Percentiles rank a stretch among this genome's conserved stretches.
These are phyloP conservation scores for Synergus itoensis DNA, from an alignment of 2,888 invertebrate species.

Conservation along the genomic window DNA sequence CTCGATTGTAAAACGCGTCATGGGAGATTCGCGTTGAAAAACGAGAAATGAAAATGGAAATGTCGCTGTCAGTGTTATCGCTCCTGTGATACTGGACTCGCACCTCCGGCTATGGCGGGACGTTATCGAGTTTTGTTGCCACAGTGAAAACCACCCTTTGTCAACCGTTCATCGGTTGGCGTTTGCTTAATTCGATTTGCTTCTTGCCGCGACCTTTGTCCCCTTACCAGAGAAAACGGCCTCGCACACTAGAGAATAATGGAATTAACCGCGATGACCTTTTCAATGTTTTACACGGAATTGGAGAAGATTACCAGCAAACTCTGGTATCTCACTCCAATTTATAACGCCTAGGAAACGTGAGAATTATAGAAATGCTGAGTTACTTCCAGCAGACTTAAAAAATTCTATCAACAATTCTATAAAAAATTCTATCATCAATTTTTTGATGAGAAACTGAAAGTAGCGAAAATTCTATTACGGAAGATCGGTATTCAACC, in stretches of 20 bases:
- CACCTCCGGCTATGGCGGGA: conserved; percentile 9
- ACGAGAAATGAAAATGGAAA: conserved; percentile 36
- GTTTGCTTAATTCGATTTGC: conserved; percentile 53
- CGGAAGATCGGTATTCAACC: background rate
- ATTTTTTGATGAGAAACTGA: background rate
- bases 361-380: background rate
- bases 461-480: background rate
- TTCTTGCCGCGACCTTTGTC: conserved; percentile 38
- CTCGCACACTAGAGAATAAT: conserved; percentile 6
- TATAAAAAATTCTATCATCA: no score
- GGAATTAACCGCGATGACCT: conserved; percentile 9
- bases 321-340: background rate
- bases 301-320: conserved; percentile 12
- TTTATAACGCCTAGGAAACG: background rate
- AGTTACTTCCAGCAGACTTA: background rate
- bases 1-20: conserved; percentile 20
- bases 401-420: background rate
- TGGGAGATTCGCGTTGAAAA: conserved; percentile 19
- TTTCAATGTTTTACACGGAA: conserved; percentile 18
- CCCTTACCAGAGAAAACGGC: conserved; percentile 4
- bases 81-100: conserved; percentile 21
- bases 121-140: conserved; percentile 54
- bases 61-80: conserved; percentile 22
- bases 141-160: conserved; percentile 50
- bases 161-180: conserved; percentile 43